Conservation (phyloP, 2,888 invertebrate genomes). For the Lasioglossum villosulum region DNA sequence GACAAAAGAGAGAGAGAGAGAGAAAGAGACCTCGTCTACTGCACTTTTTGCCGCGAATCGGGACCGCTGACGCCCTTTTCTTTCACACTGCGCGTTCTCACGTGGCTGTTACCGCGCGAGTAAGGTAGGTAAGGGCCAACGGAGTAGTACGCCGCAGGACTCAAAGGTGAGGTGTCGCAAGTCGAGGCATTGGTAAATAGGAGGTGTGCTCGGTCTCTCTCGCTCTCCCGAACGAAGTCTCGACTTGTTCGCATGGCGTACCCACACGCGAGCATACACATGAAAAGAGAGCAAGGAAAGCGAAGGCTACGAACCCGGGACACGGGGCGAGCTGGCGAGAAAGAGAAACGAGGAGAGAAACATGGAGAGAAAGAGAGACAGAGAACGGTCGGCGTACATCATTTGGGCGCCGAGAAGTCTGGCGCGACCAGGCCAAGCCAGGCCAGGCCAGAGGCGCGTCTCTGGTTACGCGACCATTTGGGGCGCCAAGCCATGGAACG, state of each 20-base stretch:
- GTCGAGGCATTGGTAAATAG: slow-evolving; percentile 59
- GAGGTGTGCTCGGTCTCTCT: slow-evolving; percentile 47
- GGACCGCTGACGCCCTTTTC: slow-evolving; percentile 42
- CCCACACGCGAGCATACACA: slow-evolving; percentile 23
- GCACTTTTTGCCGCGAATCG: slow-evolving; percentile 47
- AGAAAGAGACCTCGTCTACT: slow-evolving; percentile 12
- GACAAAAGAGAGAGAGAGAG: neutral
- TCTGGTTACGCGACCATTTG: slow-evolving; percentile 84
- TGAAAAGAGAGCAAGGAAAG: slow-evolving; percentile 65
- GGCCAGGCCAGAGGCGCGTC: slow-evolving; percentile 79
- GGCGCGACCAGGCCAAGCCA: slow-evolving; percentile 77
- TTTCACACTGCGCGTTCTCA: slow-evolving; percentile 41
- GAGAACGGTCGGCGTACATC: slow-evolving; percentile 78
- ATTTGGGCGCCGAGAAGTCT: slow-evolving; percentile 85
- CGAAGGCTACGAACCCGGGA: slow-evolving; percentile 57
- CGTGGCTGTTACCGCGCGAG: slow-evolving; percentile 18
- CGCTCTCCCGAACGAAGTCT: slow-evolving; percentile 27
- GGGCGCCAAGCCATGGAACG: slow-evolving; percentile 81
- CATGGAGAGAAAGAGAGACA: slow-evolving; percentile 58
- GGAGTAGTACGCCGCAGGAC: slow-evolving; percentile 22
- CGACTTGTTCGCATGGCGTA: slow-evolving; percentile 19
- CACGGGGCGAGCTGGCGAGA: slow-evolving; percentile 12
- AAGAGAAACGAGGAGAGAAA: slow-evolving; percentile 47
- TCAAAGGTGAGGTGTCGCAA: slow-evolving; percentile 60
- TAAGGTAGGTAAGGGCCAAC: slow-evolving; percentile 58